Base-by-base conservation (phyloP, 2,797 vertebrate species). In the Gymnothorax reevesii region DNA sequence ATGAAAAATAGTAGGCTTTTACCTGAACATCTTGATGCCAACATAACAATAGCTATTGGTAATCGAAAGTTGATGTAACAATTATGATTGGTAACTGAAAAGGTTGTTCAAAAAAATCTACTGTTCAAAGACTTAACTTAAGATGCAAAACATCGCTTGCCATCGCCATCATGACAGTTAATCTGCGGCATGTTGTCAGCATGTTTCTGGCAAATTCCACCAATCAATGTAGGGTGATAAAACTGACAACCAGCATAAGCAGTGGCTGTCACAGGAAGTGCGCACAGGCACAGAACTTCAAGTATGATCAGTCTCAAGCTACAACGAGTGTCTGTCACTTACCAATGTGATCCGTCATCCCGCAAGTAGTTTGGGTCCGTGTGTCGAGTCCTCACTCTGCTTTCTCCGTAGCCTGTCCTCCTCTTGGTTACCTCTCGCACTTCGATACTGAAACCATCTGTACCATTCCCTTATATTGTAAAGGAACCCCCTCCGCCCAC, bases 381-480 rank as follows among this genome's bases (percentile, higher is more conserved):
- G 27, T 59, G 27, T 1, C 60, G 64, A 42, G 33, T 62, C 71
- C 80, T 85, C 17, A 82, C 22, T 20, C 83, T 82, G 77, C 49
- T 88, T 84, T 85, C 86, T 55, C 49, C 62, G 49, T 86, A 22
- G 88, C 54, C 33, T 42, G 20, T 75, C 54, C 69, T 25, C 42
- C 57, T 17, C 7, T 52, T 20, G 52, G 88, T 64, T 83, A 84
- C 59, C 57, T 82, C 71, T 83, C 86, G 89, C 17, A 3, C 25
- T 54, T 75, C 90, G 33, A 42, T 59, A 0, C 7, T 84, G 27
- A 17, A 60, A 91, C 86, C 89, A 87, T 89, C 83, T 73, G 86
- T 25, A 87, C 85, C 69, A 59, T 83, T 87, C 88, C 89, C 92
- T 94, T 96, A 95, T 95, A 90, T 89, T 89, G 86, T 13, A 22